phyloP scores from a whole-genome alignment of 1,140 invertebrate species.

The Apis laboriosa region DNA sequence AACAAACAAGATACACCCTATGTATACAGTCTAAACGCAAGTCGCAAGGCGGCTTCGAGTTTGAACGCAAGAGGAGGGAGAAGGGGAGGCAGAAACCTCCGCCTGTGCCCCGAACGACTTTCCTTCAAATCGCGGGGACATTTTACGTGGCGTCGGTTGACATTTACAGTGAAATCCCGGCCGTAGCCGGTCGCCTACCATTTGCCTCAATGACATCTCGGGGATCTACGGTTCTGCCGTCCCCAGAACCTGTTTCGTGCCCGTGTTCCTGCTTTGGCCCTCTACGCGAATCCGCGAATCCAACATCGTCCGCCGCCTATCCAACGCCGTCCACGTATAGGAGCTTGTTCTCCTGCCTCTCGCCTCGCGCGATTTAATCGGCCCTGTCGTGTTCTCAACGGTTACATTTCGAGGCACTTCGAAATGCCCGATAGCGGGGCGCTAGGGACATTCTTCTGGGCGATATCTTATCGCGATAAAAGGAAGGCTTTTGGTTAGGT shows the following conservation, averaged over 20 bases:
- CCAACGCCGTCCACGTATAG: neutral
- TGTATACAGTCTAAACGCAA: neutral
- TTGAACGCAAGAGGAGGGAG: neutral
- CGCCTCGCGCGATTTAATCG: conserved; percentile 17
- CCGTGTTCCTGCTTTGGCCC: conserved; percentile 53
- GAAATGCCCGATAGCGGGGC: neutral
- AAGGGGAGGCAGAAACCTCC: neutral
- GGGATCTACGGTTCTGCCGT: conserved; percentile 53
- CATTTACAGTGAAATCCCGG: conserved; percentile 63
- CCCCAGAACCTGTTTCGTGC: conserved; percentile 58
- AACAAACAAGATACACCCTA: too few species aligned
- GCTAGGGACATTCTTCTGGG: conserved; percentile 3
- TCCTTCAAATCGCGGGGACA: conserved; percentile 64
- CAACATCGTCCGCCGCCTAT: neutral
- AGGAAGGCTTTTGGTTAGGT: neutral
- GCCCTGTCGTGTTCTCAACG: conserved; percentile 12
- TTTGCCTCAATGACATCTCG: conserved; percentile 59
- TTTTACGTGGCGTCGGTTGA: conserved; percentile 57
- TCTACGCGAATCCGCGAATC: conserved; percentile 39
- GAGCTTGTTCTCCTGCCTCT: neutral
- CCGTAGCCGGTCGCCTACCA: conserved; percentile 48
- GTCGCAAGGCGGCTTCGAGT: neutral
- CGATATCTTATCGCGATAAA: conserved; percentile 18
- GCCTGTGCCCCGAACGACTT: conserved; percentile 47
- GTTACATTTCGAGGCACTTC: conserved; percentile 23